phyloP scores from a whole-genome alignment of 2,888 invertebrate genomes.

The Pemphredon lugubris region DNA sequence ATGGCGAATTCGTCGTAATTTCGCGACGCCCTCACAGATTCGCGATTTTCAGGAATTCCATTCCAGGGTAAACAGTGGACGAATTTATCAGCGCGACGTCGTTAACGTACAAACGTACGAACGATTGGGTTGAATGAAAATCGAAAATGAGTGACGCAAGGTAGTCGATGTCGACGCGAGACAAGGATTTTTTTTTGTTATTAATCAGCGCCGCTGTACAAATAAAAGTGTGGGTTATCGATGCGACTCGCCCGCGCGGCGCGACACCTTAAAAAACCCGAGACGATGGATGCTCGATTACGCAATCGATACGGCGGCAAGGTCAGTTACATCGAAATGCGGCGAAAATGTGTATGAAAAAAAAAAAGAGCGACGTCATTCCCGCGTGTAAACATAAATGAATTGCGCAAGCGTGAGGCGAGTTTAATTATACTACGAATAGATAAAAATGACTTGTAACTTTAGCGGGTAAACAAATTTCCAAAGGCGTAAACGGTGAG shows the following conservation, averaged over 20 bases:
- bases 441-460: no score
- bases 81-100: no score
- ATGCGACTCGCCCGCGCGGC: slow-evolving; percentile 1
- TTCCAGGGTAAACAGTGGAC: no score
- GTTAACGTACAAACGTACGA: no score
- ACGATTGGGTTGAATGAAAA: no score
- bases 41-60: not conserved
- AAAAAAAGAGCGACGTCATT: slow-evolving; percentile 18
- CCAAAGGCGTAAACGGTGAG: no score
- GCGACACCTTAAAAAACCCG: slow-evolving; percentile 27
- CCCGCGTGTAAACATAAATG: slow-evolving; percentile 14
- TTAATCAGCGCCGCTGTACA: no score
- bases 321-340: slow-evolving; percentile 51
- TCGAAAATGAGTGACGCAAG: no score
- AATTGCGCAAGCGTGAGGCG: not conserved
- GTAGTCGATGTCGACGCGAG: no score
- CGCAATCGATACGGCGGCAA: slow-evolving; percentile 38
- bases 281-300: slow-evolving; percentile 12
- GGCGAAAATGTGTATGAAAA: slow-evolving; percentile 23
- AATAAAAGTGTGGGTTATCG: no score
- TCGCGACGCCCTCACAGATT: not conserved
- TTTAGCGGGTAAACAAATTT: no score
- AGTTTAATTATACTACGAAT: not conserved
- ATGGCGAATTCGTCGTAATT: slow-evolving; percentile 19
- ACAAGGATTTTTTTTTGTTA: no score